These are phyloP conservation scores for Ptychochromis oligacanthus DNA, from an alignment of 2,113 vertebrate genomes.

Conservation along the genomic window DNA sequence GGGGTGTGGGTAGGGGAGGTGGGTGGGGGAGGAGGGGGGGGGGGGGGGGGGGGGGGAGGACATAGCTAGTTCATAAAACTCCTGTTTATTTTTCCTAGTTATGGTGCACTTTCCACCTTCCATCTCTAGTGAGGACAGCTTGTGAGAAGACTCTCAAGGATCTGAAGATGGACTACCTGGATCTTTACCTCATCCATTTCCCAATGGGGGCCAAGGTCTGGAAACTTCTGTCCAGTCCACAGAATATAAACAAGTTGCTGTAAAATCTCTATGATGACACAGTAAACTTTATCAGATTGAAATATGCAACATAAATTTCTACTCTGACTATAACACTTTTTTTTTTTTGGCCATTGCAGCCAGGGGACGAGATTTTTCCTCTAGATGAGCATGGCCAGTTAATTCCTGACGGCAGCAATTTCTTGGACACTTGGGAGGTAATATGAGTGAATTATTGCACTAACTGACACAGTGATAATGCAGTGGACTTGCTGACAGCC, in stretches of 20 bases:
- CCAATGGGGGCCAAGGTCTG: constrained; percentile 85
- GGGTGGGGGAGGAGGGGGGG: no score
- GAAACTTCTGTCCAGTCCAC: background rate
- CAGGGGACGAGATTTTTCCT: constrained; percentile 63
- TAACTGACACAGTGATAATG: background rate
- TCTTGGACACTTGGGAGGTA: constrained; percentile 79
- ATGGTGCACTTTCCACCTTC: constrained; percentile 89
- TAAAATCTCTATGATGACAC: background rate
- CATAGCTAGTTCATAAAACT: background rate
- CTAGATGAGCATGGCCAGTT: constrained; percentile 42
- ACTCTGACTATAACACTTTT: background rate
- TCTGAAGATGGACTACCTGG: constrained; percentile 88
- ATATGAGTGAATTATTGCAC: background rate
- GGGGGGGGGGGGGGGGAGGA: background rate
- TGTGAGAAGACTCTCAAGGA: constrained; percentile 85
- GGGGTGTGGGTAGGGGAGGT: no score
- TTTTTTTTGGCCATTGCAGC: constrained; percentile 43
- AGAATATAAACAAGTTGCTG: background rate
- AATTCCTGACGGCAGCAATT: constrained; percentile 61
- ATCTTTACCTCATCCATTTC: constrained; percentile 92
- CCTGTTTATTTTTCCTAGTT: constrained; percentile 75
- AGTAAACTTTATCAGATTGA: background rate
- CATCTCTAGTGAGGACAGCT: constrained; percentile 82
- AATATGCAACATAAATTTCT: background rate
- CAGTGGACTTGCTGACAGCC: background rate